A percentile compares a stretch with the other conserved stretches of the same genome.
phyloP scores from a whole-genome alignment of 2,888 invertebrate genomes.

The Schizotus pectinicornis region DNA sequence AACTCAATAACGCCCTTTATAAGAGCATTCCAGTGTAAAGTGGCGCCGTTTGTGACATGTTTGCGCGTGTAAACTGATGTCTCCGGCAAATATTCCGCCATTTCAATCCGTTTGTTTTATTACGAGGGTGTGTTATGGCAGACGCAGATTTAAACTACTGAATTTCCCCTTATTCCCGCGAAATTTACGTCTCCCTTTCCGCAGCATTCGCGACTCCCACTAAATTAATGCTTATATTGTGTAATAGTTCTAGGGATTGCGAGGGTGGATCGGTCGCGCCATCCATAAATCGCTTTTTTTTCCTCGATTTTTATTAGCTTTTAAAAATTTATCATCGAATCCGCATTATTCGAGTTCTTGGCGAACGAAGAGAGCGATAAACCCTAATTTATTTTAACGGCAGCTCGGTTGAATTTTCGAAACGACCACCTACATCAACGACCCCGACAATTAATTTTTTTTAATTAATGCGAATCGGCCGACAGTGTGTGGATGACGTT shows the following conservation, averaged over 20 bases:
- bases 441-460: not conserved
- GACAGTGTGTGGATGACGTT: slow-evolving; percentile 4
- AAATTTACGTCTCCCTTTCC: slow-evolving; percentile 24
- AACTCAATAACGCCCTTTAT: slow-evolving; percentile 50
- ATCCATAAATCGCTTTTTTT: not conserved
- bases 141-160: slow-evolving; percentile 33
- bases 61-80: slow-evolving; percentile 49
- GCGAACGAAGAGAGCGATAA: too few species aligned
- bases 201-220: slow-evolving; percentile 7
- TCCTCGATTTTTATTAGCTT: slow-evolving; percentile 18
- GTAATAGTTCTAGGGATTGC: slow-evolving; percentile 20
- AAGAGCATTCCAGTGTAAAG: slow-evolving; percentile 50
- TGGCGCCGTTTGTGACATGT: slow-evolving; percentile 49
- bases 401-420: too few species aligned
- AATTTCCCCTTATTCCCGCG: slow-evolving; percentile 24
- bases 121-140: slow-evolving; percentile 39
- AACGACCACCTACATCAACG: too few species aligned
- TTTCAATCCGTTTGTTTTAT: slow-evolving; percentile 48
- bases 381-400: too few species aligned
- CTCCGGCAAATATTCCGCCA: slow-evolving; percentile 45
- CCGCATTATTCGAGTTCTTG: too few species aligned
- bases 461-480: slow-evolving; percentile 1
- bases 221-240: slow-evolving; percentile 30
- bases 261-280: slow-evolving; percentile 13
- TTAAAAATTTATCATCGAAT: slow-evolving; percentile 9